Percentiles rank a stretch among this genome's conserved stretches.
These are phyloP conservation scores for Pangasius larnaudii DNA, from an alignment of 2,797 vertebrate species.

Conservation along the genomic window DNA sequence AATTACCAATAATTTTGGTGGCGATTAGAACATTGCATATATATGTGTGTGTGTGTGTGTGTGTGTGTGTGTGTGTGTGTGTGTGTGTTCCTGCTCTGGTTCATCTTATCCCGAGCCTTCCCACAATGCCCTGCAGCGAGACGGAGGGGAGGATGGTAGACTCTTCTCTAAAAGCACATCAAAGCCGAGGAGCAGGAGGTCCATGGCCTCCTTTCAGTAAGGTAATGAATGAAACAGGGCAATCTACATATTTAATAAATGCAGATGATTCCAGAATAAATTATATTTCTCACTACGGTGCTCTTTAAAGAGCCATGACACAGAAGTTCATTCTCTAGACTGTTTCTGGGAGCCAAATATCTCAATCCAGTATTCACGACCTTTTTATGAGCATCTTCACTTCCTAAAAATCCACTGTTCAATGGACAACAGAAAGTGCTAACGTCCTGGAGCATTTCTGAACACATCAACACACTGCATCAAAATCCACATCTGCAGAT, in stretches of 20 bases:
- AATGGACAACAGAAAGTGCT: not conserved
- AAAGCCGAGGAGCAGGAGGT: not conserved
- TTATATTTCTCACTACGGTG: not conserved
- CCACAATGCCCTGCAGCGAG: conserved; percentile 19
- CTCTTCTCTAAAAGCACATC: conserved; percentile 12
- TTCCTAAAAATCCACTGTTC: not conserved
- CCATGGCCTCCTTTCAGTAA: not conserved
- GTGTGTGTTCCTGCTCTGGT: not conserved
- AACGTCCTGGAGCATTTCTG: not conserved
- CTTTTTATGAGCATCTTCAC: not conserved
- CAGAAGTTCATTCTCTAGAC: not conserved
- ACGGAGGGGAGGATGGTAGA: not conserved
- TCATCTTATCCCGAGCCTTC: not conserved
- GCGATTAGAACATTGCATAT: not conserved
- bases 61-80: no score
- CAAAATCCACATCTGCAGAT: not conserved
- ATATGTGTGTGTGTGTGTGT: no score
- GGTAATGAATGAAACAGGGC: not conserved
- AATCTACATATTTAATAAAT: not conserved
- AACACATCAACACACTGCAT: not conserved
- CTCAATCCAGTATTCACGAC: not conserved
- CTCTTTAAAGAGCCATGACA: conserved; percentile 1
- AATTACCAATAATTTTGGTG: not conserved
- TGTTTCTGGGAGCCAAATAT: not conserved
- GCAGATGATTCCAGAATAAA: not conserved